A percentile compares a stretch with the other conserved stretches of the same genome.
Conservation (phyloP, 2,113 vertebrate species). For the Mesocricetus auratus region DNA sequence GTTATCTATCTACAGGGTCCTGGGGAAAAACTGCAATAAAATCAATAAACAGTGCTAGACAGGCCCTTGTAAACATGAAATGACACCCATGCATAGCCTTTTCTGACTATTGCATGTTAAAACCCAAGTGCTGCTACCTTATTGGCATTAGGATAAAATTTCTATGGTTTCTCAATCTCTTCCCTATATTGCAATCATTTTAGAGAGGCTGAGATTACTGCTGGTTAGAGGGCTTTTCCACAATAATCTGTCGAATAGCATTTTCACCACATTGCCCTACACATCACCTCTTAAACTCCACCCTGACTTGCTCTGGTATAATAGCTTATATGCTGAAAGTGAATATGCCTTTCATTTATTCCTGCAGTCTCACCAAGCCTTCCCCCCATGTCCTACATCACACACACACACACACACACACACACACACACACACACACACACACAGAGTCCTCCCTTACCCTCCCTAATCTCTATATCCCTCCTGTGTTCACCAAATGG, state of each 20-base stretch:
- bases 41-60: conserved; percentile 78
- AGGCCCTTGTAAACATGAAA: conserved; percentile 78
- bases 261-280: conserved; percentile 69
- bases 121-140: conserved; percentile 76
- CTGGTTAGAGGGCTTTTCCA: conserved; percentile 70
- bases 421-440: conserved; percentile 21
- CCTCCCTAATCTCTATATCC: conserved; percentile 65
- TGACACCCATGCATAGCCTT: conserved; percentile 75
- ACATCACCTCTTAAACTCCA: conserved; percentile 67
- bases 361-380: conserved; percentile 53
- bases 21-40: conserved; percentile 74
- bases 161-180: conserved; percentile 67
- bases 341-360: conserved; percentile 75
- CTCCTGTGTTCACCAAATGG: conserved; percentile 66
- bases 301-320: conserved; percentile 58
- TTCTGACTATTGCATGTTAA: conserved; percentile 74
- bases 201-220: conserved; percentile 62
- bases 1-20: conserved; percentile 75
- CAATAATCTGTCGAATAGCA: conserved; percentile 62
- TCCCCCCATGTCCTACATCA: conserved; percentile 1
- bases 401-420: background rate
- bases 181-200: conserved; percentile 62
- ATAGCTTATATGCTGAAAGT: conserved; percentile 66
- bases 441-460: background rate
- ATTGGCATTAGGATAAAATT: conserved; percentile 76